phyloP scores from a whole-genome alignment of 35 echinoderm and acorn worm species.

The Apostichopus japonicus region DNA sequence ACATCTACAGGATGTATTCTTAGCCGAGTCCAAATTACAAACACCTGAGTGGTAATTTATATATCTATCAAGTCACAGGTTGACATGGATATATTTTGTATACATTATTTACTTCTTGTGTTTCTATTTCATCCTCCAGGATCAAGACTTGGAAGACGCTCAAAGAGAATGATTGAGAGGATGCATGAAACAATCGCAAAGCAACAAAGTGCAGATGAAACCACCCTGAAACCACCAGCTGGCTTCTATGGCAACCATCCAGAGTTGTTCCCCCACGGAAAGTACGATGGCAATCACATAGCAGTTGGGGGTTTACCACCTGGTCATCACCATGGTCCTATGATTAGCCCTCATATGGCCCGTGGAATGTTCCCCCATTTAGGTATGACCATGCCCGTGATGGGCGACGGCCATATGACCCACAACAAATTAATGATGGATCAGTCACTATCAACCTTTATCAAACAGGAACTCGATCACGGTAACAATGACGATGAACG shows the following conservation, averaged over 20 bases:
- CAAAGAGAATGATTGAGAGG: constrained; percentile 98
- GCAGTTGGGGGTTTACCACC: constrained; percentile 15
- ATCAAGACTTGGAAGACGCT: constrained; percentile 89
- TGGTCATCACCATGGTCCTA: constrained; percentile 40
- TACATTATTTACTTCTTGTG: background rate
- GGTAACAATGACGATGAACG: constrained; percentile 67
- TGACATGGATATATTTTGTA: background rate
- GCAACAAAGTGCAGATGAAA: constrained; percentile 81
- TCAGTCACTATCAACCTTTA: constrained; percentile 87
- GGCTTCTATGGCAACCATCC: constrained; percentile 98
- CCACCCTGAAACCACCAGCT: constrained; percentile 73
- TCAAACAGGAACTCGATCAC: constrained; percentile 92
- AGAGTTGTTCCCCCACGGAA: constrained; percentile 81
- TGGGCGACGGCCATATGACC: constrained; percentile 63
- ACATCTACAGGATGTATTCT: no score
- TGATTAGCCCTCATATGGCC: constrained; percentile 73
- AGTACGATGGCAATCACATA: constrained; percentile 74
- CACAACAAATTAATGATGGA: constrained; percentile 69
- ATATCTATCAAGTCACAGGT: no score
- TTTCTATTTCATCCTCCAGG: constrained; percentile 51
- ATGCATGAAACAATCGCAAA: constrained; percentile 99
- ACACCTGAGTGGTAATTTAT: no score
- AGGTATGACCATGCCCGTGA: constrained; percentile 61
- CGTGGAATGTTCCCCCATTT: constrained; percentile 75
- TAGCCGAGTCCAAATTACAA: no score